Conservation (phyloP, 2,797 vertebrate species). For the Sciurus vulgaris region DNA sequence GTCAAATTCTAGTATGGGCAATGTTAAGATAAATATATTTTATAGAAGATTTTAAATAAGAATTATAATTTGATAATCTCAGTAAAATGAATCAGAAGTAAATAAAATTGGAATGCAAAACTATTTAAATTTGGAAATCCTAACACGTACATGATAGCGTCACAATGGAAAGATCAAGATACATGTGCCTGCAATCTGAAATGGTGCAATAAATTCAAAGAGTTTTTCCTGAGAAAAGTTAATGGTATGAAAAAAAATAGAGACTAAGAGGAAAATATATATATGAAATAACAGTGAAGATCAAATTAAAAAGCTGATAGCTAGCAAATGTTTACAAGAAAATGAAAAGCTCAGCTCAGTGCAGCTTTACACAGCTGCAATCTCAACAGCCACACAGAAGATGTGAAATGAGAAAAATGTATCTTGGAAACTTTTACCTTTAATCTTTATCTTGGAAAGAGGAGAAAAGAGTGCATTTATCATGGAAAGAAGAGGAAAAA, state of each 20-base stretch:
- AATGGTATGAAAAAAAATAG: background rate
- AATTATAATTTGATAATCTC: background rate
- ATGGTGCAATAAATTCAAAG: background rate
- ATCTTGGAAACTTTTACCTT: background rate
- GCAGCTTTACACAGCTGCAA: background rate
- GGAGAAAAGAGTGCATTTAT: background rate
- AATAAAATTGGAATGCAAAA: background rate
- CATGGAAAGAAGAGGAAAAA: background rate
- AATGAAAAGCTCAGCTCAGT: background rate
- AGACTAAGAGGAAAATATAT: background rate
- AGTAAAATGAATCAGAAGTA: background rate
- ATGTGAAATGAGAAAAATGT: background rate
- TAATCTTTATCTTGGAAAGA: background rate
- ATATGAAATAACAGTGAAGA: background rate
- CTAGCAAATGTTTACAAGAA: background rate
- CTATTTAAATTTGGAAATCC: background rate
- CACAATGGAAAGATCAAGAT: background rate
- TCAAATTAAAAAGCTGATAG: background rate
- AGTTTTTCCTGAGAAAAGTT: background rate
- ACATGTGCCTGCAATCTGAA: background rate
- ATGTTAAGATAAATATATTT: background rate
- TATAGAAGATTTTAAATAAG: background rate
- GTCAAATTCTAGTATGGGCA: background rate
- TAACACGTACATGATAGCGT: background rate
- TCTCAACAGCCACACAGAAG: background rate